Evolutionary conservation across 2,113 vertebrate species (phyloP).

Genomic region (Tyto alba): DNA sequence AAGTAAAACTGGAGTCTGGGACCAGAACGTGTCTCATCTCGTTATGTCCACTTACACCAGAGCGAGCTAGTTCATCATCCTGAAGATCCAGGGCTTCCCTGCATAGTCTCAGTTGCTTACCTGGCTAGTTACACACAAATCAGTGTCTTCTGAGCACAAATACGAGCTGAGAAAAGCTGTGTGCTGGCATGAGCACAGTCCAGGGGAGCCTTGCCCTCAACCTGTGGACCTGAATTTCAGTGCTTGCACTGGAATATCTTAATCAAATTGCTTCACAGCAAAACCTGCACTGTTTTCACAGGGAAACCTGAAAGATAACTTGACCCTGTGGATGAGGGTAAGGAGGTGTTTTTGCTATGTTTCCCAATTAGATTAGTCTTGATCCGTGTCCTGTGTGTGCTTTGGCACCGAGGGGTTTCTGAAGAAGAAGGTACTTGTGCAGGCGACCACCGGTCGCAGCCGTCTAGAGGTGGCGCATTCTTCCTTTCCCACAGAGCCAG

Average conservation of each 20-base stretch:
- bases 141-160: not conserved
- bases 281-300: not conserved
- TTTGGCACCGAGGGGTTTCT: not conserved
- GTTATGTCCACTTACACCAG: not conserved
- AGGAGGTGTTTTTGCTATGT: not conserved
- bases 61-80: not conserved
- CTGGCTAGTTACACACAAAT: not conserved
- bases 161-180: not conserved
- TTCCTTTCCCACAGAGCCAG: not conserved
- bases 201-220: not conserved
- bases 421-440: not conserved
- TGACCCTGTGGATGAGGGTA: not conserved
- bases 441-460: accelerated
- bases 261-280: not conserved
- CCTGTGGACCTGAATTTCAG: not conserved
- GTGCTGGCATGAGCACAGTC: not conserved
- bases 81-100: not conserved
- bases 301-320: not conserved
- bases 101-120: not conserved
- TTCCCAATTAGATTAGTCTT: not conserved
- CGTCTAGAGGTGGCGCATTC: constrained; percentile 7
- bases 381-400: not conserved
- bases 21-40: not conserved
- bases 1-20: not conserved
- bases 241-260: not conserved